Percentiles rank a stretch among this genome's conserved stretches.
These are phyloP conservation scores for Caenorhabditis sp. DNA, from an alignment of 2,888 invertebrate species.

Conservation along the genomic window DNA sequence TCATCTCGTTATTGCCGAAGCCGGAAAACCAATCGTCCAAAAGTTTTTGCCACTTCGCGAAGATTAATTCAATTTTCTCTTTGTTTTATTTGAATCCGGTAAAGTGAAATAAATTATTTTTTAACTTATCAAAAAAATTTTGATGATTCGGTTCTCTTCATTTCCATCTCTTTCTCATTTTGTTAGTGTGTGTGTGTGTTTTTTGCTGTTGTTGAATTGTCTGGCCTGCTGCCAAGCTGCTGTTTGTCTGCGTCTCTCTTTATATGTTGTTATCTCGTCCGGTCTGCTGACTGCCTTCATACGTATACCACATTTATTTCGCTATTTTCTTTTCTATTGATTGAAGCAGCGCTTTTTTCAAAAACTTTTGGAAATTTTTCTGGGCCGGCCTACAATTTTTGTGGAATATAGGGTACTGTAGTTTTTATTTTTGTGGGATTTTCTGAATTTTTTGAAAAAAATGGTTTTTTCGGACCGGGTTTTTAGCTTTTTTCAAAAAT, in stretches of 20 bases:
- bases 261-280: not conserved
- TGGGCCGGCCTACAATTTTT: too few relatives aligned
- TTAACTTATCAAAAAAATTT: not conserved
- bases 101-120: not conserved
- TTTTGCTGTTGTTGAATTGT: not conserved
- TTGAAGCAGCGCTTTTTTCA: not conserved
- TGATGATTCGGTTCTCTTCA: not conserved
- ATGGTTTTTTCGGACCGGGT: too few relatives aligned
- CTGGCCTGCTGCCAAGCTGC: not conserved
- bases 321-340: not conserved
- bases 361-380: not conserved
- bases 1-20: slow-evolving; percentile 61
- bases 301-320: not conserved
- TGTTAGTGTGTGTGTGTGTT: not conserved
- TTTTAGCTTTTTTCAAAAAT: too few relatives aligned
- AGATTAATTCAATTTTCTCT: slow-evolving; percentile 46
- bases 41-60: slow-evolving; percentile 62
- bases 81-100: not conserved
- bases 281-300: slow-evolving; percentile 7
- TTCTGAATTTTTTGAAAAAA: too few relatives aligned
- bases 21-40: slow-evolving; percentile 59
- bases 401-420: too few relatives aligned
- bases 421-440: too few relatives aligned
- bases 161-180: not conserved
- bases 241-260: slow-evolving; percentile 7